Base-by-base conservation (phyloP, 2,113 vertebrate genomes). In the Ancistrus triradiatus region DNA sequence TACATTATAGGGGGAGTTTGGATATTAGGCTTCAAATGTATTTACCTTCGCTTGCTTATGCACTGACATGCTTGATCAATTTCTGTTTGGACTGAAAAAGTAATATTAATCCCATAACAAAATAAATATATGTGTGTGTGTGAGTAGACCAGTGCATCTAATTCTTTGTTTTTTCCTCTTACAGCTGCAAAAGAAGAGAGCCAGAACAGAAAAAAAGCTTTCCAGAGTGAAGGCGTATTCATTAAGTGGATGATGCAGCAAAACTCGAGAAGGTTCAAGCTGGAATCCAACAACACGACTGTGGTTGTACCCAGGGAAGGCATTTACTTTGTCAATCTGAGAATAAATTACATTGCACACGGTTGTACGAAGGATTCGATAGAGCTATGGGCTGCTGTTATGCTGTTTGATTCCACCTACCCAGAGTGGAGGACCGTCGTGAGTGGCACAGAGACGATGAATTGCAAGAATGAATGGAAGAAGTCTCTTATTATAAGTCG, bases 261-360 rank as follows among this genome's bases (percentile, higher is more conserved):
- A n/a, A 14, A 14, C 25, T 4, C 2, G 7, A 4, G 8, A 46
- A 4, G 18, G 6, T 60, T 60, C 13, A 21, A 47, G 15, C 42
- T 60, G 27, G 18, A 33, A 17, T 17, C 46, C 18, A 47, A 22
- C 17, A 19, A 3, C 58, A 60, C 43, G 5, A 2, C 27, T 44
- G 25, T 60, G 25, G 42, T 33, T 46, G 43, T 60, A 13, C 18
- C 18, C 7, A 46, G 17, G 14, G n/a, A 33, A 10, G 58, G 58
- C 43, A 10, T 33, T n/a, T 60, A 60, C 18, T 35, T 60, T 21
- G 3, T 60, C 10, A 60, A 60, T 47, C 27, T 60, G 8, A 60
- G 25, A 47, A 19, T 60, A 14, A 3, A 21, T 17, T 60, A 35
- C 13, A 1, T 1, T 15, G 8, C 0, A 10, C 6, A n/a, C 21